Base-by-base conservation (phyloP, 92 coral and sea anemone genomes). In the Porites lobata region DNA sequence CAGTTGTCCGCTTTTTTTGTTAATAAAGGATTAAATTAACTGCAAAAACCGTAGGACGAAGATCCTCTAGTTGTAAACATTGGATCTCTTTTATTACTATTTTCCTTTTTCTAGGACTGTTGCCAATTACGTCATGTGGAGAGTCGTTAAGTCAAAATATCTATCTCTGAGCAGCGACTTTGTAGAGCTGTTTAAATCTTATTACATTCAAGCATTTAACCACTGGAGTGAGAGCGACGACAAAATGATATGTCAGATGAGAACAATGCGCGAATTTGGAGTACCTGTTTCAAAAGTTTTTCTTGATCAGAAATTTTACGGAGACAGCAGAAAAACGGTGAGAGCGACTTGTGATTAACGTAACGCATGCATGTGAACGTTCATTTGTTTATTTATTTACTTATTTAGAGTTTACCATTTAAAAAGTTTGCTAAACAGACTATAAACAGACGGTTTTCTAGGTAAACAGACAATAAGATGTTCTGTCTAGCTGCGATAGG, bases 81-180 rank as follows among this genome's bases (percentile, higher is more conserved):
- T 53, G 8, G 58, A 12, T 67, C 50, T 20, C 20, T 22, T 69
- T 29, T 12, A 6, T 51, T 53, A 19, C 7, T 56, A 12, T 62
- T 4, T 71, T 2, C 21, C 50, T 80, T 51, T 79, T 65, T 1
- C 50, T 77, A 85, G 89, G 54, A 77, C 69, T 19, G 22, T 95
- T 66, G 98, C 96, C 7, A 89, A 86, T 80, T 95, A 90, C 67
- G 56, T 95, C 52, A 87, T 93, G 92, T 95, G 98, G 98, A 74
- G 84, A 65, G 86, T 91, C 13, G 85, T 93, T 59, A 70, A 79
- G 47, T 80, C 69, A 20, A 87, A 88, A 71, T 88, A 57, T 65
- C 53, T 79, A 5, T 72, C 88, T 3, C 81, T 95, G 11, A 85
- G 96, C 73, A 78, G 87, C 17, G 86, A 86, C 11, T 95, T 85